These are phyloP conservation scores for Takifugu ocellatus DNA, from an alignment of 2,797 vertebrate species.

Conservation along the genomic window DNA sequence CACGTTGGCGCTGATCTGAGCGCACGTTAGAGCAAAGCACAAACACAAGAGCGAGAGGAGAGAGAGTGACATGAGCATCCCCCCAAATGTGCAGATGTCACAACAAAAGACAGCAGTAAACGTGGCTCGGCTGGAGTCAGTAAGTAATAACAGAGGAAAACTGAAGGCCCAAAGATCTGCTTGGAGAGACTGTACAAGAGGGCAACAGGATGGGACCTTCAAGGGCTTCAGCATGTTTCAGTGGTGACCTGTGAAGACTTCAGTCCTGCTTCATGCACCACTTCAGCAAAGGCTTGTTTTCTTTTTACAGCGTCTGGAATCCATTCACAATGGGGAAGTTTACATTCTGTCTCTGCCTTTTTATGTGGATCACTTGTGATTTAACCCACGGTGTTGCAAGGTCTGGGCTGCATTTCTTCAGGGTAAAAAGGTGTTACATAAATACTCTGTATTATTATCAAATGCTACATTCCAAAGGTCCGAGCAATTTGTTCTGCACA, in stretches of 20 bases:
- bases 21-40: conserved; percentile 7
- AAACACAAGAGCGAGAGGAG: conserved; percentile 7
- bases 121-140: conserved; percentile 37
- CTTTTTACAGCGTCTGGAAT: not conserved
- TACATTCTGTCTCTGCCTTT: not conserved
- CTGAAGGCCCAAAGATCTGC: too few species aligned
- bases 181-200: too few species aligned
- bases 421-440: too few species aligned
- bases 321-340: not conserved
- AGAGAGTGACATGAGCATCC: not conserved
- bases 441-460: too few species aligned
- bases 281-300: conserved; percentile 2
- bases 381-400: not conserved
- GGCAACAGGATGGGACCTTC: too few species aligned
- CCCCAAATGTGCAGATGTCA: conserved; percentile 24
- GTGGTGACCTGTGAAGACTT: conserved; percentile 10
- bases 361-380: not conserved
- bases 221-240: conserved; percentile 40
- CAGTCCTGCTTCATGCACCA: conserved; percentile 5
- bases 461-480: too few species aligned
- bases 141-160: too few species aligned
- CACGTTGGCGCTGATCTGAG: conserved; percentile 87
- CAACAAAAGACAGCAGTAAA: conserved; percentile 33
- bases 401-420: not conserved
- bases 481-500: too few species aligned